These are phyloP conservation scores for Halichoeres trimaculatus DNA, from an alignment of 2,113 vertebrate species.

Conservation along the genomic window DNA sequence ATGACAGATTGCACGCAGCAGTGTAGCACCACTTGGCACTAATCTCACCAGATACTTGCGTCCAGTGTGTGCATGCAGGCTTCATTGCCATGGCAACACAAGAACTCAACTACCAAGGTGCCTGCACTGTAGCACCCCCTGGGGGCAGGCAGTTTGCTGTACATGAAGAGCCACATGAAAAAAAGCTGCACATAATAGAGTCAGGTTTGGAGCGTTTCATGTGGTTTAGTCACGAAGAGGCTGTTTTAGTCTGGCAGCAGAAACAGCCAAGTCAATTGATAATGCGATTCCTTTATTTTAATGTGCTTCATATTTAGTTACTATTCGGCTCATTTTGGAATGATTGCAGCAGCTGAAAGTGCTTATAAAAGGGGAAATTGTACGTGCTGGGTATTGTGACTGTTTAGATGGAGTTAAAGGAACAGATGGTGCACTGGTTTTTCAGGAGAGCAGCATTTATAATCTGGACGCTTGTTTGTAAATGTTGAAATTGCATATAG, in stretches of 20 bases:
- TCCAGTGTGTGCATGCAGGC: constrained; percentile 26
- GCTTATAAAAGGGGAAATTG: constrained; percentile 30
- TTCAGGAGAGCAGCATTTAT: neutral
- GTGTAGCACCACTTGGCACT: constrained; percentile 16
- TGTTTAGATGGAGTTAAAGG: neutral
- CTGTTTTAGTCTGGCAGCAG: neutral
- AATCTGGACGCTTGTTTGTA: constrained; percentile 2
- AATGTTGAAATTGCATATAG: neutral
- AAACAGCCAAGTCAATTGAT: constrained; percentile 9
- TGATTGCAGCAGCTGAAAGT: constrained; percentile 36
- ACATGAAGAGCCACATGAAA: constrained; percentile 23
- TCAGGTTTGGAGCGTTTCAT: constrained; percentile 28
- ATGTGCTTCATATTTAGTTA: constrained; percentile 16
- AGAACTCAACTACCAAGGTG: constrained; percentile 19
- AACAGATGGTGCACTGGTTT: constrained; percentile 1
- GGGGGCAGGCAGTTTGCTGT: constrained; percentile 37
- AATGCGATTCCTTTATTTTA: constrained; percentile 2
- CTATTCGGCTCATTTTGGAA: constrained; percentile 25
- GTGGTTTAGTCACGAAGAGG: constrained; percentile 28
- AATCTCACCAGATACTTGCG: constrained; percentile 24
- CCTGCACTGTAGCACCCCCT: constrained; percentile 63
- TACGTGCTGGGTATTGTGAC: neutral
- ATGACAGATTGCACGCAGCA: constrained; percentile 54
- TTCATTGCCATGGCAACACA: constrained; percentile 58
- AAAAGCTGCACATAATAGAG: constrained; percentile 14